Percentiles rank a stretch among this genome's conserved stretches.
Conservation (phyloP, 2,888 invertebrate genomes). For the Eubasilissa splendida region DNA sequence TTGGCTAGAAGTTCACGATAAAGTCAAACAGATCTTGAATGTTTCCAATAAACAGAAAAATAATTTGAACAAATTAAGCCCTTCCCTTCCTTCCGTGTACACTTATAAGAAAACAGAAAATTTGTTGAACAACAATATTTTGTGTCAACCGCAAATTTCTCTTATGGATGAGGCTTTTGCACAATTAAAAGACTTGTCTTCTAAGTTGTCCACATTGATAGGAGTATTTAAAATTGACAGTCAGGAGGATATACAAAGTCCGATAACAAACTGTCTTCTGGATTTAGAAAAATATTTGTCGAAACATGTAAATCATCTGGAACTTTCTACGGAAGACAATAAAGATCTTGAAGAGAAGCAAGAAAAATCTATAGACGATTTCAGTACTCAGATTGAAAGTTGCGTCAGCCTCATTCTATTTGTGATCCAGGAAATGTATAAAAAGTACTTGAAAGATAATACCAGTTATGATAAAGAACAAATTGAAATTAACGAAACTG, state of each 20-base stretch:
- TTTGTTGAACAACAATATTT: slow-evolving; percentile 60
- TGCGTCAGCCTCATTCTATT: slow-evolving; percentile 72
- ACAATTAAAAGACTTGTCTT: slow-evolving; percentile 63
- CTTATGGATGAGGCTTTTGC: slow-evolving; percentile 63
- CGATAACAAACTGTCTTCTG: slow-evolving; percentile 64
- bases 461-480: slow-evolving; percentile 55
- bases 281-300: slow-evolving; percentile 63
- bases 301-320: slow-evolving; percentile 61
- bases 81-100: slow-evolving; percentile 64
- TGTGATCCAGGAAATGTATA: slow-evolving; percentile 74
- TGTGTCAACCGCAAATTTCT: slow-evolving; percentile 66
- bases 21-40: slow-evolving; percentile 64
- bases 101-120: slow-evolving; percentile 60
- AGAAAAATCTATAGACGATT: slow-evolving; percentile 34
- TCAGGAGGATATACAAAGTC: slow-evolving; percentile 60
- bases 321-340: slow-evolving; percentile 60
- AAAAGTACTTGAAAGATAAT: slow-evolving; percentile 65
- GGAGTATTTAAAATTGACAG: slow-evolving; percentile 61
- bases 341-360: slow-evolving; percentile 58
- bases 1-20: slow-evolving; percentile 65
- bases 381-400: slow-evolving; percentile 64
- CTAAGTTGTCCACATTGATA: slow-evolving; percentile 63
- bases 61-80: slow-evolving; percentile 64
- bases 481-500: slow-evolving; percentile 41
- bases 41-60: slow-evolving; percentile 66